A percentile compares a stretch with the other conserved stretches of the same genome.
Conservation (phyloP, 2,888 invertebrate genomes). For the Amphipoea oculea region DNA sequence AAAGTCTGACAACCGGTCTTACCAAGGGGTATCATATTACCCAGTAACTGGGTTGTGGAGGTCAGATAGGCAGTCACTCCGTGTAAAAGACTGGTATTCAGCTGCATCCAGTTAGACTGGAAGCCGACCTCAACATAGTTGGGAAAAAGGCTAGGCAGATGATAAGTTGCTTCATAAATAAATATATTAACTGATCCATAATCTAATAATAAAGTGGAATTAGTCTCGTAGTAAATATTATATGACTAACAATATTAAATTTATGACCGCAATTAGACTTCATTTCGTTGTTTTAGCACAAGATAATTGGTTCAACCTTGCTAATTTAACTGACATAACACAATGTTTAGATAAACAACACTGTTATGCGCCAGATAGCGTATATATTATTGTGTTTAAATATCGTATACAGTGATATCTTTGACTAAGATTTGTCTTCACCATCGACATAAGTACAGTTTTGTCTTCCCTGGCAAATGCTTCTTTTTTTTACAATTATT, state of each 20-base stretch:
- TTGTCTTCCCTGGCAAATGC: not conserved
- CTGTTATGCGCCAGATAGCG: not conserved
- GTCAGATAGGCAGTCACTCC: not conserved
- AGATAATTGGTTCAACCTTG: conserved; percentile 62
- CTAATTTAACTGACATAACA: conserved; percentile 24
- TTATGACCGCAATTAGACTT: conserved; percentile 45
- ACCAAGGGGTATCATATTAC: not conserved
- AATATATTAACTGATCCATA: too few species aligned
- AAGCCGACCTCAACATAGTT: not conserved
- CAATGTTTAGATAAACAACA: conserved; percentile 20
- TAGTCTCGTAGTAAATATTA: conserved; percentile 10
- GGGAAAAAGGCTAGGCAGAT: too few species aligned
- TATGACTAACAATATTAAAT: conserved; percentile 19
- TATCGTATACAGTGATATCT: not conserved
- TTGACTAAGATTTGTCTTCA: not conserved
- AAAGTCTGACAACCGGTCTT: not conserved
- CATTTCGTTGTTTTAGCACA: conserved; percentile 27
- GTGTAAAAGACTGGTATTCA: not conserved
- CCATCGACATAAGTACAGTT: not conserved
- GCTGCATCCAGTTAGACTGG: too few species aligned
- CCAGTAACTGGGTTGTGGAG: not conserved
- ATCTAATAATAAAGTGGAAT: conserved; percentile 9
- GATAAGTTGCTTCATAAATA: too few species aligned
- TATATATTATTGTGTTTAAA: not conserved
- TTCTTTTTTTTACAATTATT: not conserved